Evolutionary conservation across 2,888 invertebrate genomes (phyloP).

Genomic region (Amphipoea oculea): DNA sequence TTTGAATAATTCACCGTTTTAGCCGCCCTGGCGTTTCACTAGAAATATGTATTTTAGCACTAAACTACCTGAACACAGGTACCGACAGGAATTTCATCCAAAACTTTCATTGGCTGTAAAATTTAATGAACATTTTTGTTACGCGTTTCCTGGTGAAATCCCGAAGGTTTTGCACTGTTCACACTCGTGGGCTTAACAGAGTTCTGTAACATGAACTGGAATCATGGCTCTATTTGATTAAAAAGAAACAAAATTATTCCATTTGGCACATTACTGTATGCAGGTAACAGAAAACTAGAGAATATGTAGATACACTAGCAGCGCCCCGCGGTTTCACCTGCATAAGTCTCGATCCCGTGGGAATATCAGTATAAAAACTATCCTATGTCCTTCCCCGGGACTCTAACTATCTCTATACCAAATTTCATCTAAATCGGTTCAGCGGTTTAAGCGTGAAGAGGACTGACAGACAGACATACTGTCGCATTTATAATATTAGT

Average conservation of each 20-base stretch:
- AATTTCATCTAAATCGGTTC: too few relatives aligned
- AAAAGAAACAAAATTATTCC: neutral
- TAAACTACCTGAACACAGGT: slow-evolving; percentile 49
- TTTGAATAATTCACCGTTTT: slow-evolving; percentile 78
- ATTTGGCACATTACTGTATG: neutral
- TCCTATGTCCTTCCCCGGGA: too few relatives aligned
- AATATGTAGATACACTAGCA: neutral
- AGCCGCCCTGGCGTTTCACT: slow-evolving; percentile 71
- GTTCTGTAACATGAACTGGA: slow-evolving; percentile 7
- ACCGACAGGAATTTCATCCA: slow-evolving; percentile 69
- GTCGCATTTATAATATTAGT: too few relatives aligned
- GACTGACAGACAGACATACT: too few relatives aligned
- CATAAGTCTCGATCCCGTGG: too few relatives aligned
- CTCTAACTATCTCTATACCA: too few relatives aligned
- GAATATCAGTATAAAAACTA: too few relatives aligned
- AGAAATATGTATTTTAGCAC: slow-evolving; percentile 82
- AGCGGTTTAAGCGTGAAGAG: too few relatives aligned
- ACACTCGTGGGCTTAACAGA: slow-evolving; percentile 11
- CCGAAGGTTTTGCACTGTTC: slow-evolving; percentile 38
- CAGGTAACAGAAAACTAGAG: neutral
- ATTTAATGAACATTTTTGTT: slow-evolving; percentile 74
- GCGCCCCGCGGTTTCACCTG: too few relatives aligned
- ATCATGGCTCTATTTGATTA: neutral
- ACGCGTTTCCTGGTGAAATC: slow-evolving; percentile 30
- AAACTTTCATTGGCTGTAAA: slow-evolving; percentile 73